Conservation (phyloP, 1,140 invertebrate genomes). For the Cryptotermes secundus region DNA sequence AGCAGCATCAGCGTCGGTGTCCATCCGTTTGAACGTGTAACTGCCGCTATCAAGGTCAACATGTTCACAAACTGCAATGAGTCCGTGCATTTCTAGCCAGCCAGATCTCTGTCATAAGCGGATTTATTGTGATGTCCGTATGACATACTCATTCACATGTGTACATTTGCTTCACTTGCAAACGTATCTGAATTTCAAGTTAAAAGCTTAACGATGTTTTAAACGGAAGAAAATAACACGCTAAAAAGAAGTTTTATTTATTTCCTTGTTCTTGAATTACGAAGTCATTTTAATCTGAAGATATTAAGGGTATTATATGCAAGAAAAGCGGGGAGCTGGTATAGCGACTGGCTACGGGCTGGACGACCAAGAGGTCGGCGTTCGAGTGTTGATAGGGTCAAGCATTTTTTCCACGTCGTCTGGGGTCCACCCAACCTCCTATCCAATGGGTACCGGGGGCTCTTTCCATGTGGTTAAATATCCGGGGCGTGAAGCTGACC, state of each 20-base stretch:
- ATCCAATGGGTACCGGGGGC: too few relatives aligned
- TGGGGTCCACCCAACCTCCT: too few relatives aligned
- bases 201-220: background rate
- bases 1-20: background rate
- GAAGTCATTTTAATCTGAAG: too few relatives aligned
- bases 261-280: background rate
- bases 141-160: background rate
- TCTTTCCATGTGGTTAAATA: too few relatives aligned
- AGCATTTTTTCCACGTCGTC: too few relatives aligned
- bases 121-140: background rate
- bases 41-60: background rate
- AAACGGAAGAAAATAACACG: background rate
- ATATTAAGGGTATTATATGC: too few relatives aligned
- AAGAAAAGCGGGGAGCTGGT: too few relatives aligned
- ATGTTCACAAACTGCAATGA: background rate
- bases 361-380: too few relatives aligned
- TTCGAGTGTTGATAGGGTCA: too few relatives aligned
- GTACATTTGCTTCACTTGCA: background rate
- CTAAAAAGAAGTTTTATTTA: background rate
- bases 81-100: background rate
- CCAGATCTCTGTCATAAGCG: background rate
- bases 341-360: too few relatives aligned
- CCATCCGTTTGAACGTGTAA: background rate
- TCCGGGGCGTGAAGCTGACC: too few relatives aligned
- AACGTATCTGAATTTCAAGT: background rate